Conservation (phyloP, 92 coral and sea anemone genomes). For the Parazoanthus darwini region DNA sequence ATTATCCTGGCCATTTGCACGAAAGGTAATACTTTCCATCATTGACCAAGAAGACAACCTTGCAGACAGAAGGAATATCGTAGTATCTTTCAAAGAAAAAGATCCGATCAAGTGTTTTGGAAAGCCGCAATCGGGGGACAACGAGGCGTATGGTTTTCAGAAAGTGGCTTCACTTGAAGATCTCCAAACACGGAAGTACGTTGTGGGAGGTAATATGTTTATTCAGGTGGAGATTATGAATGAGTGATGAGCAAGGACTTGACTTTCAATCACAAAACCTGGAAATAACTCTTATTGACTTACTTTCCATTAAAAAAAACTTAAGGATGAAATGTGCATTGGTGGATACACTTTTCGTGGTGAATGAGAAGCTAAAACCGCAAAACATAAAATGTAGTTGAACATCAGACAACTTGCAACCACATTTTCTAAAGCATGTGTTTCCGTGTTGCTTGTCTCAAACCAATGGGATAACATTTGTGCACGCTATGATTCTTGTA, state of each 20-base stretch:
- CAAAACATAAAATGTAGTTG: not conserved
- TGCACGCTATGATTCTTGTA: not conserved
- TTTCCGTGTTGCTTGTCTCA: not conserved
- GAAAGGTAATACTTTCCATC: slow-evolving; percentile 71
- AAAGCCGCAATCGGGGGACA: slow-evolving; percentile 14
- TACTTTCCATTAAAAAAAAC: too few species aligned
- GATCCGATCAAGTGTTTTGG: not conserved
- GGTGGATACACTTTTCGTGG: too few species aligned
- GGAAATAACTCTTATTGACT: not conserved
- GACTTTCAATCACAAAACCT: not conserved
- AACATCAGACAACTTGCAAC: too few species aligned
- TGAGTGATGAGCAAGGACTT: not conserved
- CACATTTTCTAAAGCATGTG: not conserved
- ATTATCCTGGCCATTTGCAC: slow-evolving; percentile 87
- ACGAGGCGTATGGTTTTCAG: slow-evolving; percentile 32
- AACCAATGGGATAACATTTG: not conserved
- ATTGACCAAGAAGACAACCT: slow-evolving; percentile 64
- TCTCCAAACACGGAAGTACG: not conserved
- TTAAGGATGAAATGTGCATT: too few species aligned
- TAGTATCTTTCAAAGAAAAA: not conserved
- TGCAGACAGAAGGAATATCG: slow-evolving; percentile 9
- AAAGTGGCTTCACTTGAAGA: slow-evolving; percentile 13
- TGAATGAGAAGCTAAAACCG: not conserved
- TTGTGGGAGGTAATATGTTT: slow-evolving; percentile 17
- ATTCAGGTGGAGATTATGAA: slow-evolving; percentile 22